A percentile compares a stretch with the other conserved stretches of the same genome.
These are phyloP conservation scores for Schlechtendalia chinensis DNA, from an alignment of 1,140 invertebrate species.

Conservation along the genomic window DNA sequence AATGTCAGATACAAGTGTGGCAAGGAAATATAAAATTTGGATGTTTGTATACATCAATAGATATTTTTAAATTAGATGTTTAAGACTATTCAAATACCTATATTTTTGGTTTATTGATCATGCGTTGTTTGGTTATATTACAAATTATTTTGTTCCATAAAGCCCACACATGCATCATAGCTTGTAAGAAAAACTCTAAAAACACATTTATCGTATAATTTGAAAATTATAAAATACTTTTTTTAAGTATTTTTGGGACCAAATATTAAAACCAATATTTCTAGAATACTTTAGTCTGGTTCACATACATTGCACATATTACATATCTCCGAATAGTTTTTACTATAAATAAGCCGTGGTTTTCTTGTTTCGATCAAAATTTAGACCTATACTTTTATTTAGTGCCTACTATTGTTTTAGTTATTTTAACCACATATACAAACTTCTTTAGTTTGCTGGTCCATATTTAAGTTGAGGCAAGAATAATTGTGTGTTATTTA, in stretches of 20 bases:
- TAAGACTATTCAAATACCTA: too few species aligned
- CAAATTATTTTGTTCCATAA: not conserved
- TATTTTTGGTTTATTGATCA: too few species aligned
- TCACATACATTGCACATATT: not conserved
- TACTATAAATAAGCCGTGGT: not conserved
- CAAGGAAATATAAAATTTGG: not conserved
- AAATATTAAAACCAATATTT: conserved; percentile 26
- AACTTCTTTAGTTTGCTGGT: not conserved
- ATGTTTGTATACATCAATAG: not conserved
- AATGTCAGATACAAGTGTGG: not conserved
- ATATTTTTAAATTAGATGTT: not conserved
- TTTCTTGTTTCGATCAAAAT: not conserved
- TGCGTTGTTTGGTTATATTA: not conserved
- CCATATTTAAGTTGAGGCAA: not conserved
- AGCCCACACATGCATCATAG: not conserved
- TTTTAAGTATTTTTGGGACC: conserved; percentile 34
- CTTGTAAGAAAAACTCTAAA: not conserved
- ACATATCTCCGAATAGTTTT: conserved; percentile 28
- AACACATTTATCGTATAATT: not conserved
- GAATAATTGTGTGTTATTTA: conserved; percentile 12
- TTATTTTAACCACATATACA: not conserved
- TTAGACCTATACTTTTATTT: not conserved
- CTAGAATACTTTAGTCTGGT: not conserved
- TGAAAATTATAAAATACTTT: not conserved
- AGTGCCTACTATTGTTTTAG: not conserved